A percentile compares a stretch with the other conserved stretches of the same genome.
Evolutionary conservation across 2,797 vertebrate species (phyloP).

Genomic region (Catostomus latipinnis): DNA sequence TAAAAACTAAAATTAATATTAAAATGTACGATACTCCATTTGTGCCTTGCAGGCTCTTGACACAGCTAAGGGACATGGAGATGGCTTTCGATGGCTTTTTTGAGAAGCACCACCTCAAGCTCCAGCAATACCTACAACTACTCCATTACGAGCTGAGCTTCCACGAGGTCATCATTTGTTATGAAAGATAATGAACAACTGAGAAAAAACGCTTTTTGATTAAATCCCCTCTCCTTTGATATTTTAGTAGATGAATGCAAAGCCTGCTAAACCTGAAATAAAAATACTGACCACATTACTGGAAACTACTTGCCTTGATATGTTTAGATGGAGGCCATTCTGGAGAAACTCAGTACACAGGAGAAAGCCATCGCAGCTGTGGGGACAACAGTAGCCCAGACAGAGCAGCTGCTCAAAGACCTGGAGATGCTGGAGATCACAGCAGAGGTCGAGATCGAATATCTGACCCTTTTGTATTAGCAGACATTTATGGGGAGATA

Average conservation of each 20-base stretch:
- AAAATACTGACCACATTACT: too few species aligned
- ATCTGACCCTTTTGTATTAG: background rate
- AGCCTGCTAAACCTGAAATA: too few species aligned
- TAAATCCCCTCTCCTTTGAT: background rate
- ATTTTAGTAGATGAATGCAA: too few species aligned
- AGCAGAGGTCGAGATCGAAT: slow-evolving; percentile 79
- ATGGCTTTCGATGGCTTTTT: slow-evolving; percentile 97
- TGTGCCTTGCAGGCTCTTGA: slow-evolving; percentile 82
- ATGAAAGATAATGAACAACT: background rate
- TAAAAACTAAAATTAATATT: too few species aligned
- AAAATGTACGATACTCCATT: background rate
- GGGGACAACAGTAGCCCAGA: slow-evolving; percentile 81
- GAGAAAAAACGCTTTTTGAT: background rate
- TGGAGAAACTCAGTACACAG: slow-evolving; percentile 81
- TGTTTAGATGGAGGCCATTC: slow-evolving; percentile 82
- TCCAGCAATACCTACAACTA: slow-evolving; percentile 93
- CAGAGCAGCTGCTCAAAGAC: slow-evolving; percentile 86
- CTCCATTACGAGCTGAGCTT: slow-evolving; percentile 92
- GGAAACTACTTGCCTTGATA: too few species aligned
- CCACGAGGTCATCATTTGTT: slow-evolving; percentile 81
- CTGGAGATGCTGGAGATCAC: slow-evolving; percentile 81
- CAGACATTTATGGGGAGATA: background rate
- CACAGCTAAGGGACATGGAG: slow-evolving; percentile 95
- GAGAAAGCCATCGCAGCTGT: slow-evolving; percentile 80
- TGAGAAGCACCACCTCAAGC: slow-evolving; percentile 96